Conservation (phyloP, 2,888 invertebrate species). For the Trachelus stipa region DNA sequence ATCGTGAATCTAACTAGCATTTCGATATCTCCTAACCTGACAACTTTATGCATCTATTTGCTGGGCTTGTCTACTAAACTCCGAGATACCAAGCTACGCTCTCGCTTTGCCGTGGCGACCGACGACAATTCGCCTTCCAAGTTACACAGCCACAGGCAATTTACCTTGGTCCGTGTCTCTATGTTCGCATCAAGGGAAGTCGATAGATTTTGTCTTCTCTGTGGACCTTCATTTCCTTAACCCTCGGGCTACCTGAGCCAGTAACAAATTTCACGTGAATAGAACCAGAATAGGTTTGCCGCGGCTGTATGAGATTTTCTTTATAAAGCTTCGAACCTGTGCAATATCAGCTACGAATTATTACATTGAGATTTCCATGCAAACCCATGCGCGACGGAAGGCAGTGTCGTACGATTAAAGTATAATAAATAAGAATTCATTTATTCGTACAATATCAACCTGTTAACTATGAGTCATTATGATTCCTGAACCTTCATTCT, state of each 20-base stretch:
- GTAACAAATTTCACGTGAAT: background rate
- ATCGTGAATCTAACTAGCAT: background rate
- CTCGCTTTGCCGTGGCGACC: slow-evolving; percentile 19
- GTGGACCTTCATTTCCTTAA: slow-evolving; percentile 30
- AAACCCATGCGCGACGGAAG: background rate
- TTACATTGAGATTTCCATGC: background rate
- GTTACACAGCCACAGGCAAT: slow-evolving; percentile 50
- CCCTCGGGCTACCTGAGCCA: background rate
- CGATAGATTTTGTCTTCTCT: slow-evolving; percentile 31
- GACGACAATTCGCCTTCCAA: slow-evolving; percentile 50
- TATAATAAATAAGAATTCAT: background rate
- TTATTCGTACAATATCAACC: background rate
- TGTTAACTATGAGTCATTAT: background rate
- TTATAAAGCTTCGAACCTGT: background rate
- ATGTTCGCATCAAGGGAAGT: slow-evolving; percentile 14
- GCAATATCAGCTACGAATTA: background rate
- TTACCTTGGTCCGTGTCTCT: slow-evolving; percentile 19
- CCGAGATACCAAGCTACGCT: background rate
- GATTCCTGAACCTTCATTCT: background rate
- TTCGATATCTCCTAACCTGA: slow-evolving; percentile 27
- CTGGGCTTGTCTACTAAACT: slow-evolving; percentile 46
- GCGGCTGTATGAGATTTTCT: background rate
- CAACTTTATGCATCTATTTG: slow-evolving; percentile 54
- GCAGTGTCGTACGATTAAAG: background rate
- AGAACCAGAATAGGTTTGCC: background rate